phyloP scores from a whole-genome alignment of 2,888 invertebrate species.

The Electrophaes corylata region DNA sequence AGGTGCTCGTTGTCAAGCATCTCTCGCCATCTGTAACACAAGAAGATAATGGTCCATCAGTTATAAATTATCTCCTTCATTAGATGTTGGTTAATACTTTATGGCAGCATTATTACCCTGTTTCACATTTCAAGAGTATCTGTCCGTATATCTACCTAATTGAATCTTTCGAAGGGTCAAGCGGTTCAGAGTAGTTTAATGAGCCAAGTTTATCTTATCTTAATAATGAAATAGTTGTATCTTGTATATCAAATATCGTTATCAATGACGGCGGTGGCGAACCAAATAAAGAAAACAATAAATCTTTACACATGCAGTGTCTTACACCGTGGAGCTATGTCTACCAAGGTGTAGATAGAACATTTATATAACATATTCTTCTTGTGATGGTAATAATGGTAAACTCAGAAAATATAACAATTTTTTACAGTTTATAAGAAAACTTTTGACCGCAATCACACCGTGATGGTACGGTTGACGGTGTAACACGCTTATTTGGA shows the following conservation, averaged over 20 bases:
- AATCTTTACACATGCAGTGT: constrained; percentile 47
- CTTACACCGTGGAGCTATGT: not conserved
- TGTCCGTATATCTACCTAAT: constrained; percentile 31
- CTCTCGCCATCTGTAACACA: constrained; percentile 72
- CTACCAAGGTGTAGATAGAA: constrained; percentile 18
- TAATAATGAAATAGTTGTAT: constrained; percentile 42
- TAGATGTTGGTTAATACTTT: constrained; percentile 9
- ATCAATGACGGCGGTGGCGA: constrained; percentile 46
- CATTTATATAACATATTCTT: constrained; percentile 13
- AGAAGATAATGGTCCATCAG: not conserved
- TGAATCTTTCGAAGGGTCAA: constrained; percentile 27
- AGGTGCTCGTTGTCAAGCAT: constrained; percentile 69
- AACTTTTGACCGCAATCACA: too few species aligned
- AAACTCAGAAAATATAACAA: too few species aligned
- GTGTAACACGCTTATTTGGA: too few species aligned
- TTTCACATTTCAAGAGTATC: constrained; percentile 16
- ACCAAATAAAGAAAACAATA: constrained; percentile 61
- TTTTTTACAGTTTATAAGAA: too few species aligned
- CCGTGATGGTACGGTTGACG: too few species aligned
- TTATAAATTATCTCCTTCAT: constrained; percentile 11
- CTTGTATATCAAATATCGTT: constrained; percentile 43
- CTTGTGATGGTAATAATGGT: too few species aligned
- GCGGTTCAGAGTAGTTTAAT: constrained; percentile 39
- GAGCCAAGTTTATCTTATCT: constrained; percentile 42
- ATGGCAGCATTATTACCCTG: constrained; percentile 6